Evolutionary conservation across 2,113 vertebrate species (phyloP), one percentile per base, ranked within the genome.

Genomic region (Sprattus sprattus): DNA sequence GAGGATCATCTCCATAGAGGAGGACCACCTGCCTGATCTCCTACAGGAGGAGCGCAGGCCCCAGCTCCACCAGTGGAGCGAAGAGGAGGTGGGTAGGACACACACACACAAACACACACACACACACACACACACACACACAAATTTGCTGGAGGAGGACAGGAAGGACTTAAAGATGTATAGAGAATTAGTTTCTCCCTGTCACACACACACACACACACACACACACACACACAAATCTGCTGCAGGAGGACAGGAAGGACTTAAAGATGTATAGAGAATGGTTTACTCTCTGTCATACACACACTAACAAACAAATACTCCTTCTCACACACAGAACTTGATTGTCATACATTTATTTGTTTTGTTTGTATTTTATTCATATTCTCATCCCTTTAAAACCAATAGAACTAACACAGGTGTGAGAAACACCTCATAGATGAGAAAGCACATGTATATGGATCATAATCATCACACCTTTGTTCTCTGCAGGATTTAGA

Each of bases 1-100:
- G 88, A 97, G 97, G 89, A 96, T 99, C 93, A 97, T 99, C 92
- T 98, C 98, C 86, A 97, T 99, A 15, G 98, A 99, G 89, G 97
- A 99, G 90, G 98, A 99, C 91, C 97, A 93, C 84, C 91, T 98
- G n/a, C 97, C 97, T 11, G 95, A 97, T 18, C 91, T 98, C 85
- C 94, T 97, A 86, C 95, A 96, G 44, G 89, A n/a, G 4, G 71
- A 92, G 45, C 87, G 82, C 83, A 93, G 92, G 86, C 84, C 87
- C 2, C 94, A 93, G 1, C 92, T 96, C 22, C 92, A 82, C 44
- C 90, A 90, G 50, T 96, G 94, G 88, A 90, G 88, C 2, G 95
- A 96, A 88, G 90, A 89, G 80, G 92, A 92, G 39, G 92, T 89
- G 25, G 1, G 54, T 32, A 57, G 82, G 71, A 78, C 25, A 15